phyloP scores from a whole-genome alignment of 2,113 vertebrate genomes.

The Phylloscopus trochiloides region DNA sequence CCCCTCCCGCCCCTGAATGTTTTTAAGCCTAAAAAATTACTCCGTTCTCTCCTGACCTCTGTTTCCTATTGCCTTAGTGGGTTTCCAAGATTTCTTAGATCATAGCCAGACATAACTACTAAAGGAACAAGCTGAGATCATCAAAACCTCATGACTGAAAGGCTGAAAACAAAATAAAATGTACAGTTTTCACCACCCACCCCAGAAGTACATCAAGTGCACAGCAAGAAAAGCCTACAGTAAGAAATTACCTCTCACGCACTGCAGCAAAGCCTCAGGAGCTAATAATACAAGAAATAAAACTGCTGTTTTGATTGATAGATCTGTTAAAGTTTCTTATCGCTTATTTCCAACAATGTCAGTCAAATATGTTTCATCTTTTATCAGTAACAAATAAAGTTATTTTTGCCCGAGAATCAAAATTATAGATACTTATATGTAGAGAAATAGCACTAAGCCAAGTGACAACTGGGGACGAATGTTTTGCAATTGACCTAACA shows the following conservation, averaged over 20 bases:
- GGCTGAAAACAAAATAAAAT: constrained; percentile 62
- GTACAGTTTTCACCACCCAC: constrained; percentile 28
- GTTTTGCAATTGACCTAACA: not conserved
- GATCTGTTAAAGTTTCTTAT: constrained; percentile 67
- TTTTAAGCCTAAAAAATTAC: constrained; percentile 52
- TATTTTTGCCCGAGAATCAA: constrained; percentile 33
- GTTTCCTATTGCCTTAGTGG: constrained; percentile 5
- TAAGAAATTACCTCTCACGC: constrained; percentile 54
- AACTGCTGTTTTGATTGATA: constrained; percentile 65
- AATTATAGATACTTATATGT: constrained; percentile 11
- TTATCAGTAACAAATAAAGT: constrained; percentile 46
- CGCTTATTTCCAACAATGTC: constrained; percentile 64
- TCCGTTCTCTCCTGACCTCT: not conserved
- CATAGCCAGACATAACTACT: constrained; percentile 38
- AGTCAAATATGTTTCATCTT: constrained; percentile 58
- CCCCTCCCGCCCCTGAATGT: not conserved
- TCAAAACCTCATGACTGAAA: constrained; percentile 55
- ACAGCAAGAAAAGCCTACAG: constrained; percentile 55
- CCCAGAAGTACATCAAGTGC: constrained; percentile 48
- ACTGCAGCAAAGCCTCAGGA: constrained; percentile 55
- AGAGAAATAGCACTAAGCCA: not conserved
- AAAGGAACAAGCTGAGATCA: constrained; percentile 53
- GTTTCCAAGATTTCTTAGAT: constrained; percentile 43
- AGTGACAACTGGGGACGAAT: not conserved
- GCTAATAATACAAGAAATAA: constrained; percentile 61